phyloP scores from a whole-genome alignment of 2,888 invertebrate genomes.

The Troides oblongomaculatus region DNA sequence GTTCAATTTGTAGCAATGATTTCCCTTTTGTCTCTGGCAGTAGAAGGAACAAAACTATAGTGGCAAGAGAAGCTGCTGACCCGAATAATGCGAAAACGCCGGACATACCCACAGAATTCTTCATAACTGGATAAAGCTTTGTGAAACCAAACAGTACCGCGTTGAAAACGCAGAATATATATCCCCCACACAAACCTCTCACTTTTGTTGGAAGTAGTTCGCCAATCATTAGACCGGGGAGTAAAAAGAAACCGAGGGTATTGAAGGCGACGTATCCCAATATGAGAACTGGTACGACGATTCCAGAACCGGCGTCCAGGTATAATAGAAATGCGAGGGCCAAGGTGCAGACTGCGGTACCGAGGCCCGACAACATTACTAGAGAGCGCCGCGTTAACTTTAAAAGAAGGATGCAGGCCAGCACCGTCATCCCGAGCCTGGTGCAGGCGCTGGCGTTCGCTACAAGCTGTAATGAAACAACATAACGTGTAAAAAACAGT shows the following conservation, averaged over 20 bases:
- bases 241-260: slow-evolving; percentile 85
- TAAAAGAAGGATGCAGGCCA: slow-evolving; percentile 83
- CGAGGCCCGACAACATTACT: slow-evolving; percentile 83
- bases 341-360: slow-evolving; percentile 83
- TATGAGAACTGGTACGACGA: slow-evolving; percentile 63
- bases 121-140: slow-evolving; percentile 85
- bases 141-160: slow-evolving; percentile 83
- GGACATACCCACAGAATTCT: slow-evolving; percentile 80
- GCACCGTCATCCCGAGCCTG: slow-evolving; percentile 82
- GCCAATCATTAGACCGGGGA: slow-evolving; percentile 87
- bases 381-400: slow-evolving; percentile 83
- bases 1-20: slow-evolving; percentile 86
- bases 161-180: slow-evolving; percentile 86
- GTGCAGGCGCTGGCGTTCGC: slow-evolving; percentile 86
- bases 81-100: slow-evolving; percentile 88
- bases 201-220: slow-evolving; percentile 87
- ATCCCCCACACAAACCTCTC: slow-evolving; percentile 86
- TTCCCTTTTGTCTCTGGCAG: slow-evolving; percentile 88
- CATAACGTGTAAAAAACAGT: not conserved
- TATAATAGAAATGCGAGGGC: slow-evolving; percentile 68
- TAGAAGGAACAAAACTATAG: slow-evolving; percentile 83
- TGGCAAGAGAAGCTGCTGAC: slow-evolving; percentile 80
- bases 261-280: slow-evolving; percentile 87
- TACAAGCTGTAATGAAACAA: slow-evolving; percentile 59
- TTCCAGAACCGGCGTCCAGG: slow-evolving; percentile 50